Percentiles rank a stretch among this genome's conserved stretches.
Conservation (phyloP, 2,113 vertebrate species). For the Myxocyprinus asiaticus region DNA sequence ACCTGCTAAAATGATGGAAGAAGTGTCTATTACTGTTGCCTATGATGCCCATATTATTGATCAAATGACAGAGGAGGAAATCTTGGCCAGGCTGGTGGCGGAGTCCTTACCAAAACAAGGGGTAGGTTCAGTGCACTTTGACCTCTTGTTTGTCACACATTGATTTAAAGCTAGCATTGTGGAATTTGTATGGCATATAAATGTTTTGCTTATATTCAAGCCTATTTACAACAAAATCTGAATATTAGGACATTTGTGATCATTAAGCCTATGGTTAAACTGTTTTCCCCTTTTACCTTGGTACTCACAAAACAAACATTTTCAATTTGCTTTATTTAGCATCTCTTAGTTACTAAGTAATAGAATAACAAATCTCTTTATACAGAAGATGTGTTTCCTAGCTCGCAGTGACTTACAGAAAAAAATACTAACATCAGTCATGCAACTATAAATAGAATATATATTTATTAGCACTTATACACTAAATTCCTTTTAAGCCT, state of each 20-base stretch:
- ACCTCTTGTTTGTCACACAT: background rate
- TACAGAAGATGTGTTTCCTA: background rate
- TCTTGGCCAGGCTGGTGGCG: slow-evolving; percentile 87
- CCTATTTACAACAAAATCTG: background rate
- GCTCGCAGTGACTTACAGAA: too few relatives aligned
- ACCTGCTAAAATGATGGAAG: slow-evolving; percentile 91
- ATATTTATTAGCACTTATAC: background rate
- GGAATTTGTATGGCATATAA: background rate
- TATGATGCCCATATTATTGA: slow-evolving; percentile 94
- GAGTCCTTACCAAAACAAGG: slow-evolving; percentile 85
- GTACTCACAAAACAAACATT: too few relatives aligned
- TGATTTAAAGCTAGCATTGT: background rate
- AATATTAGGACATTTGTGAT: background rate
- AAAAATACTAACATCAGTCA: background rate
- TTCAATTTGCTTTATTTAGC: too few relatives aligned
- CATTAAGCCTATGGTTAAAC: too few relatives aligned
- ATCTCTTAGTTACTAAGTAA: too few relatives aligned
- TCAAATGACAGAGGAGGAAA: slow-evolving; percentile 87
- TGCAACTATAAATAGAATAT: background rate
- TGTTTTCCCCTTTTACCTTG: too few relatives aligned
- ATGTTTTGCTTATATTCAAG: background rate
- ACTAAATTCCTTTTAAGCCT: background rate
- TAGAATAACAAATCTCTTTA: too few relatives aligned
- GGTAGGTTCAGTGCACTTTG: slow-evolving; percentile 79
- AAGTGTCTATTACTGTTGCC: slow-evolving; percentile 92